Base-by-base conservation (phyloP, 2,888 invertebrate species). In the Protophormia terraenovae region DNA sequence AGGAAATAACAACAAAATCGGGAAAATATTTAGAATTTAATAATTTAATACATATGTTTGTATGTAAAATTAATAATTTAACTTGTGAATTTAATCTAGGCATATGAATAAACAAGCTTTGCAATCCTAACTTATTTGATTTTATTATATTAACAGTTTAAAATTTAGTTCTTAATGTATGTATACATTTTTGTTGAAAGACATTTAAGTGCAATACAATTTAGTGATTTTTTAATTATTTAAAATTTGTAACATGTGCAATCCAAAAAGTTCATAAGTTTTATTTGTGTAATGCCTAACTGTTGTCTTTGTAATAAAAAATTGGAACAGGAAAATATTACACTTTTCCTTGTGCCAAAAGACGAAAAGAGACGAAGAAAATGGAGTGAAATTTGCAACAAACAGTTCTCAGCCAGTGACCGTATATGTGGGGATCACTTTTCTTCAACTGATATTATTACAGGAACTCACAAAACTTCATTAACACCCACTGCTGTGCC, bases 281-380 rank as follows among this genome's bases (percentile, higher is more conserved):
- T n/a, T n/a, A n/a, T n/a, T n/a, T n/a, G n/a, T n/a, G n/a, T n/a
- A 47, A 82, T 82, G 82, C 16, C 6, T 6, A 47, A 14, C 3
- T 82, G 82, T 76, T 45, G 69, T 14, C 29, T 82, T 32, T 82
- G 82, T 35, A 24, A 53, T 12, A 82, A 76, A 47, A 82, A 64
- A 55, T 10, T 27, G 3, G 55, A 69, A 50, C 5, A 14, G 16
- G 19, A 35, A 7, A 64, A 32, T 19, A 58, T 1, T 2, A 3
- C 16, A 16, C 41, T 76, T 19, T 82, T 82, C 38, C 41, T 64
- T 10, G 29, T 71, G 24, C 82, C 82, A 8, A 71, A 71, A 45
- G 71, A 82, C 16, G 76, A 47, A 27, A 2, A 12, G 8, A 76
- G 22, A 10, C 53, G 76, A 19, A 64, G 24, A 19, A 41, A 64